Conservation (phyloP, 2,888 invertebrate genomes). For the Sclerodermus sp. region DNA sequence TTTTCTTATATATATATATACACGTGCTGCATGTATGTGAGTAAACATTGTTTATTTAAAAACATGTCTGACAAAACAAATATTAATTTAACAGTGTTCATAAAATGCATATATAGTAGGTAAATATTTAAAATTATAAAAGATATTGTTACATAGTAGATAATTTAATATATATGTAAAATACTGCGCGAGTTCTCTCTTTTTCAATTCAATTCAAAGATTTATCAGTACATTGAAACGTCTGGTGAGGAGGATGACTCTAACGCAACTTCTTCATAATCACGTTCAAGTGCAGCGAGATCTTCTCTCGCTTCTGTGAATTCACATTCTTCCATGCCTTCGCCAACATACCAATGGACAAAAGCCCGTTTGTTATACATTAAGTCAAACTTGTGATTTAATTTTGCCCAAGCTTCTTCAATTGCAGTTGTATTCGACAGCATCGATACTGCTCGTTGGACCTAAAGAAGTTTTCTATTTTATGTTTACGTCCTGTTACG, state of each 20-base stretch:
- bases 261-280: constrained; percentile 78
- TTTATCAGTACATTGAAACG: constrained; percentile 13
- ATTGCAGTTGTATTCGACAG: constrained; percentile 52
- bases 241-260: constrained; percentile 61
- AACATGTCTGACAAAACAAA: not conserved
- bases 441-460: constrained; percentile 51
- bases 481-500: too few species aligned
- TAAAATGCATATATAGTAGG: too few species aligned
- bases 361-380: constrained; percentile 97
- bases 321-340: constrained; percentile 87
- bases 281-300: constrained; percentile 77
- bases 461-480: constrained; percentile 23
- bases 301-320: constrained; percentile 88
- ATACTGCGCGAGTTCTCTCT: too few species aligned
- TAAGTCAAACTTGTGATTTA: constrained; percentile 93
- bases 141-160: too few species aligned
- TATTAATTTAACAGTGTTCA: too few species aligned
- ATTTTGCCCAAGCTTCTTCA: constrained; percentile 62
- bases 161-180: too few species aligned
- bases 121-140: too few species aligned
- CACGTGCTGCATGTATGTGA: not conserved
- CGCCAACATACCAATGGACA: constrained; percentile 92
- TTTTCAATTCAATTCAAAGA: too few species aligned
- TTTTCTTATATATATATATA: too few species aligned
- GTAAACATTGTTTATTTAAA: not conserved